A percentile compares a stretch with the other conserved stretches of the same genome.
Evolutionary conservation across 1,140 invertebrate species (phyloP).

Genomic region (Drosophila micromelanica): DNA sequence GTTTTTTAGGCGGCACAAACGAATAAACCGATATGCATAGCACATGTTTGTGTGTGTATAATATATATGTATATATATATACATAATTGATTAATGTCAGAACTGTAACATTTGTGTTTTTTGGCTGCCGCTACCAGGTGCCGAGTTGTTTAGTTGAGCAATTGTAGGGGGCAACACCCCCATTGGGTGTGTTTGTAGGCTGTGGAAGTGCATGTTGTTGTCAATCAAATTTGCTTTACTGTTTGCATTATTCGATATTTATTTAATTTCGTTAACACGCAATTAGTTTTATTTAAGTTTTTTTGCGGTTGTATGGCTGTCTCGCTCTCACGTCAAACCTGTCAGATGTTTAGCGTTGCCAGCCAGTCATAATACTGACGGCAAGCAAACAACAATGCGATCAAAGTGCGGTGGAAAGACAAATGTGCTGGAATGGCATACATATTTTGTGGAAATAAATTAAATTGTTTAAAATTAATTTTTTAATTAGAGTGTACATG

Average conservation of each 20-base stretch:
- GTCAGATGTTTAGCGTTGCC: slow-evolving; percentile 75
- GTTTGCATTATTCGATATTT: slow-evolving; percentile 81
- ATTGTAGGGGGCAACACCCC: slow-evolving; percentile 34
- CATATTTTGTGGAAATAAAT: slow-evolving; percentile 23
- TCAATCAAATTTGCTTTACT: slow-evolving; percentile 81
- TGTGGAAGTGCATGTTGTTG: slow-evolving; percentile 72
- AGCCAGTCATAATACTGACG: slow-evolving; percentile 36
- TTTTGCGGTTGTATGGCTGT: slow-evolving; percentile 74
- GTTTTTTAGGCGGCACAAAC: slow-evolving; percentile 28
- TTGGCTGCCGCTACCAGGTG: slow-evolving; percentile 47
- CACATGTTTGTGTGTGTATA: slow-evolving; percentile 18
- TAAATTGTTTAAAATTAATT: not conserved
- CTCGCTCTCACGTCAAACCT: slow-evolving; percentile 46
- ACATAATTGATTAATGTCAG: slow-evolving; percentile 71
- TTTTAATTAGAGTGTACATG: not conserved
- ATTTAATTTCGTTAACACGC: slow-evolving; percentile 82
- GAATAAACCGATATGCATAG: slow-evolving; percentile 17
- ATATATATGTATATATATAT: not conserved
- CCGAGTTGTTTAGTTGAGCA: slow-evolving; percentile 75
- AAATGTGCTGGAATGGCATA: not conserved
- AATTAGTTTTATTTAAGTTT: slow-evolving; percentile 83
- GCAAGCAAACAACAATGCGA: slow-evolving; percentile 23
- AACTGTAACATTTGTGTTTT: slow-evolving; percentile 65
- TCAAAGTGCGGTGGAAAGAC: slow-evolving; percentile 30
- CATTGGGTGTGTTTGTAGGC: slow-evolving; percentile 16